A percentile compares a stretch with the other conserved stretches of the same genome.
Conservation (phyloP, 2,113 vertebrate species). For the Rhea americana region DNA sequence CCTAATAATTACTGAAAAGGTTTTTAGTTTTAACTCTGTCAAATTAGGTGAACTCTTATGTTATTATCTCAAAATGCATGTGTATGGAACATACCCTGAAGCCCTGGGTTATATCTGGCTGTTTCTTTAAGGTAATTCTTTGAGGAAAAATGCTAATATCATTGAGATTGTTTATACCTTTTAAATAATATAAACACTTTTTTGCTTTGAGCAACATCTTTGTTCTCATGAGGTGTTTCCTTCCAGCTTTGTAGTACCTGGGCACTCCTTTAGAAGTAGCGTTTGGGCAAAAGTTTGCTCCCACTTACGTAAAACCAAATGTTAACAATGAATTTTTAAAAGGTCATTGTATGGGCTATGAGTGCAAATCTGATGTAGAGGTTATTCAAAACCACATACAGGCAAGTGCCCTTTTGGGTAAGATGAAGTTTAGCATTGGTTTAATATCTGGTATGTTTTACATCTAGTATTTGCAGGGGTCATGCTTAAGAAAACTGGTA, state of each 20-base stretch:
- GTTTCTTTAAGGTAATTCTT: not conserved
- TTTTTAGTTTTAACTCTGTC: not conserved
- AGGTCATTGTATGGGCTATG: slow-evolving; percentile 31
- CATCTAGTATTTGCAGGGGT: not conserved
- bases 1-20: not conserved
- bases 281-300: not conserved
- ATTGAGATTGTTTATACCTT: not conserved
- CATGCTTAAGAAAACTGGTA: not conserved
- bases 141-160: slow-evolving; percentile 1
- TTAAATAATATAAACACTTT: not conserved
- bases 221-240: not conserved
- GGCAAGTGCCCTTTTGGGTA: not conserved
- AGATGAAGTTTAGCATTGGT: not conserved
- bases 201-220: not conserved
- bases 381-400: slow-evolving; percentile 1
- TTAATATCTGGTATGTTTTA: not conserved
- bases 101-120: not conserved
- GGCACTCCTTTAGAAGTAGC: slow-evolving; percentile 14
- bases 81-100: not conserved
- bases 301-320: slow-evolving; percentile 6
- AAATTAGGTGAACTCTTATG: not conserved
- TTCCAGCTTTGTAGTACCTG: not conserved
- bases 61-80: not conserved
- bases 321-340: slow-evolving; percentile 62
- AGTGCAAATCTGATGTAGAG: slow-evolving; percentile 30